Base-by-base conservation (phyloP, 2,797 vertebrate genomes). In the Chrosomus eos region DNA sequence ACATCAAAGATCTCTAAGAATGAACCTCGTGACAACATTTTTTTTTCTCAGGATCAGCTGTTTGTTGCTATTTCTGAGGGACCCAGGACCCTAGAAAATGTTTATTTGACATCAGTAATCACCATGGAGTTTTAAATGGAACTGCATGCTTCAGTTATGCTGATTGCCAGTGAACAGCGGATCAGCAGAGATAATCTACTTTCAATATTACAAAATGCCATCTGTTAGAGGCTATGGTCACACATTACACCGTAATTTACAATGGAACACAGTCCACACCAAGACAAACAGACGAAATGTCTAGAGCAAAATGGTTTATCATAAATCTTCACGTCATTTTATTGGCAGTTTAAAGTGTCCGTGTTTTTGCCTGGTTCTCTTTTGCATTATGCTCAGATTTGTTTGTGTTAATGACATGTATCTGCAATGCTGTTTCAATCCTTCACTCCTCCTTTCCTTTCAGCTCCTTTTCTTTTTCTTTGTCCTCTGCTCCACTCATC, bases 111-210 rank as follows among this genome's bases (percentile, higher is more conserved):
- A 72, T 43, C n/a, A 66, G 31, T 73, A 64, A 64, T 31, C 62
- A 64, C 16, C 48, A 23, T 33, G 58, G 53, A 73, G 68, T 87
- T 82, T 82, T 48, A 77, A 43, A 43, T 40, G 66, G 51, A 80
- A 78, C 67, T 82, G 81, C 72, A 89, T 87, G 82, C 89, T 83
- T 58, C 89, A 28, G 87, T 90, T 90, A 71, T 26, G 88, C 90
- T 89, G 82, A 92, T 86, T 91, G 92, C 92, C 91, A 92, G 92
- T 94, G 94, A 95, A 93, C 92, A 95, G 90, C 85, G 93, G 94
- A 95, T 95, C 94, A 95, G 88, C 62, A 67, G 40, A 88, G 91
- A 93, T 95, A 94, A 95, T 95, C 94, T 93, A 93, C 87, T 94
- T 92, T 91, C 88, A 90, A 91, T 91, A 93, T 93, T 85, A 93